phyloP scores from a whole-genome alignment of 2,797 vertebrate genomes.

The Muscicapa striata region DNA sequence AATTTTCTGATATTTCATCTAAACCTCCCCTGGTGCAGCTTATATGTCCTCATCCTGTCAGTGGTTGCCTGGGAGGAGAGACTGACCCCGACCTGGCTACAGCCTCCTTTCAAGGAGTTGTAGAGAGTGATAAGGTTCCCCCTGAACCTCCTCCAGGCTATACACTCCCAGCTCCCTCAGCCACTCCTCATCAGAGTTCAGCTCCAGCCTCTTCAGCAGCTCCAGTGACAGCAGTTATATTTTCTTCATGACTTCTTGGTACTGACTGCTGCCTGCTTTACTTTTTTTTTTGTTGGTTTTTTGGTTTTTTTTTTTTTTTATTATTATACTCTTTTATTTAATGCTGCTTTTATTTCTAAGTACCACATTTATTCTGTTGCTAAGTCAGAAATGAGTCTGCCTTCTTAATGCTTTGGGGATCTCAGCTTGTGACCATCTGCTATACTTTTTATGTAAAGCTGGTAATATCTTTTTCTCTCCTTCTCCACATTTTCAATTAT shows the following conservation, averaged over 20 bases:
- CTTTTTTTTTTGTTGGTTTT: neutral
- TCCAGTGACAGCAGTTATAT: neutral
- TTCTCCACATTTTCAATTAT: neutral
- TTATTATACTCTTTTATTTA: neutral
- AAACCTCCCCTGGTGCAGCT: neutral
- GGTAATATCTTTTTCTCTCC: neutral
- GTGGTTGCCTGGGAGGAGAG: neutral
- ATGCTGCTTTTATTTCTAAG: neutral
- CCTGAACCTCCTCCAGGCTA: neutral
- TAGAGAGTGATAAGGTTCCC: fast-evolving
- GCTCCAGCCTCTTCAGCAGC: neutral
- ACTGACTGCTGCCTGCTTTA: neutral
- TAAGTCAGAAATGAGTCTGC: neutral
- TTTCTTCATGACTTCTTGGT: neutral
- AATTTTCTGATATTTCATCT: neutral
- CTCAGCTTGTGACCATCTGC: neutral
- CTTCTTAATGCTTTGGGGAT: neutral
- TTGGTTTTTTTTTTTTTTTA: neutral
- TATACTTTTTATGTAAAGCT: neutral
- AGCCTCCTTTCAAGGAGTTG: neutral
- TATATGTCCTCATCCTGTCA: neutral
- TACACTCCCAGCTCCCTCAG: neutral
- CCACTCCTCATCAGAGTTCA: neutral
- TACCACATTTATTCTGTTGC: neutral
- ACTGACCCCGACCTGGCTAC: neutral